Percentiles rank a stretch among this genome's conserved stretches.
phyloP scores from a whole-genome alignment of 2,888 invertebrate species.

The Prostheceraeus crozeri region DNA sequence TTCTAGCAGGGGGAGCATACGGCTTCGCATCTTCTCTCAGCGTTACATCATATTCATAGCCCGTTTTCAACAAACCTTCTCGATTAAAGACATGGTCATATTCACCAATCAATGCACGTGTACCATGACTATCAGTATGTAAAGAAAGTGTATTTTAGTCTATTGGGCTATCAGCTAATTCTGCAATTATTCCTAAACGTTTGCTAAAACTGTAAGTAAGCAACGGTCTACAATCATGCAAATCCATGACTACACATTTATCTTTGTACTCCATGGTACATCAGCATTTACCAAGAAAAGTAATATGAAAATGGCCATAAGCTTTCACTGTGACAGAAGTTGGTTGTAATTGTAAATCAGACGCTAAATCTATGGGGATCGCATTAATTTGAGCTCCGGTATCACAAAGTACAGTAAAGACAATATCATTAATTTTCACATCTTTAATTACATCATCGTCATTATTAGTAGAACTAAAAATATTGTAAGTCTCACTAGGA shows the following conservation, averaged over 20 bases:
- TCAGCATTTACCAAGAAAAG: slow-evolving; percentile 11
- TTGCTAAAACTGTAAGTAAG: background rate
- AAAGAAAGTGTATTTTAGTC: too few relatives aligned
- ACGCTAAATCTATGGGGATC: too few relatives aligned
- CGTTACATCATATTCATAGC: background rate
- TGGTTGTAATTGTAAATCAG: too few relatives aligned
- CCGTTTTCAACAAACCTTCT: slow-evolving; percentile 2
- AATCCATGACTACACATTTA: background rate
- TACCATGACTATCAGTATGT: too few relatives aligned
- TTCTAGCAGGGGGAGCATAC: slow-evolving; percentile 3
- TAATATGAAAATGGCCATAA: too few relatives aligned
- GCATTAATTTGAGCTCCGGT: too few relatives aligned
- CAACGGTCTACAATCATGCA: background rate
- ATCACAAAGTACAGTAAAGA: too few relatives aligned
- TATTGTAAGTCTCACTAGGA: too few relatives aligned
- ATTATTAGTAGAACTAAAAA: too few relatives aligned
- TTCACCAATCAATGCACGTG: slow-evolving; percentile 2
- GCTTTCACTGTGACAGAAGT: too few relatives aligned
- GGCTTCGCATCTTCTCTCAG: background rate
- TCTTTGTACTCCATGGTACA: background rate
- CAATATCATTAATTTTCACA: too few relatives aligned
- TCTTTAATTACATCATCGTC: too few relatives aligned
- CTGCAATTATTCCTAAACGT: background rate
- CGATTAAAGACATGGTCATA: slow-evolving; percentile 3
- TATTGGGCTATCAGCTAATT: slow-evolving; percentile 1